Conservation (phyloP, 2,113 vertebrate species). For the Mus pahari region DNA sequence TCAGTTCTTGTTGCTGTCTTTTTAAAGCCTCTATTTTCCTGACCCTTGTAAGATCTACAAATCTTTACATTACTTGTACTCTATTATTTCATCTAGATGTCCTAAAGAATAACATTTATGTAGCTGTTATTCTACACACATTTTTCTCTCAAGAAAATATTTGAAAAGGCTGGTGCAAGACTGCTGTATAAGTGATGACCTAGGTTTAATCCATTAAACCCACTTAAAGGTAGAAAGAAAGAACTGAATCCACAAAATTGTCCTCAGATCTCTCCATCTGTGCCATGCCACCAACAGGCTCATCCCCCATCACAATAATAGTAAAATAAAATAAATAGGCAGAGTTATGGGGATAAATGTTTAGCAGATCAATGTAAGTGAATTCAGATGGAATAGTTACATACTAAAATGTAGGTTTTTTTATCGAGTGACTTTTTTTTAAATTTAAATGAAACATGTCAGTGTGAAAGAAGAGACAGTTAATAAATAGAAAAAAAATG, state of each 20-base stretch:
- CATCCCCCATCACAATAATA: neutral
- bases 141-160: neutral
- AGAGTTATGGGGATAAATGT: neutral
- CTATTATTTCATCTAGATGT: neutral
- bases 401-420: neutral
- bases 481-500: constrained; percentile 6
- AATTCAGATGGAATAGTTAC: neutral
- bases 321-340: neutral
- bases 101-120: neutral
- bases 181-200: neutral
- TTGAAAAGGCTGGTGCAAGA: neutral
- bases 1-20: neutral
- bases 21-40: neutral
- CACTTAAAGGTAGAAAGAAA: too few relatives aligned
- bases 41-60: neutral
- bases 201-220: too few relatives aligned
- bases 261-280: neutral
- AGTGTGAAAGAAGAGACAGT: neutral
- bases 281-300: too few relatives aligned
- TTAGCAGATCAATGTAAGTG: neutral
- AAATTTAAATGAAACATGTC: constrained; percentile 43
- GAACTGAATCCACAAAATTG: neutral
- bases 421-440: constrained; percentile 12
- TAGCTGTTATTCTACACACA: neutral
- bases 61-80: too few relatives aligned